Percentiles rank a stretch among this genome's conserved stretches.
These are phyloP conservation scores for Trisateles emortualis DNA, from an alignment of 2,888 invertebrate genomes.

Conservation along the genomic window DNA sequence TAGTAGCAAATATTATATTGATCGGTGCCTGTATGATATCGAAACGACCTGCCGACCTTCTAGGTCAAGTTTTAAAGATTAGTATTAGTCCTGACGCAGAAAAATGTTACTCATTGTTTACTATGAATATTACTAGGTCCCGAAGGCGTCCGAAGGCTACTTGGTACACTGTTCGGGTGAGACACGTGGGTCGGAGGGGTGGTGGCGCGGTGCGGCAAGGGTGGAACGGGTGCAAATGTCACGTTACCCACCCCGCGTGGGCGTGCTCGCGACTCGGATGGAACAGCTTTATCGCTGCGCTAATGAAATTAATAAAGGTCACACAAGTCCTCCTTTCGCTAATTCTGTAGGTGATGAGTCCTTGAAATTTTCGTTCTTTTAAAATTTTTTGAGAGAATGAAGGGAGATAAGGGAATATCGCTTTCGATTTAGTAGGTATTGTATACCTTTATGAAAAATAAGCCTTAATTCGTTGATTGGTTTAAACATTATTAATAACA, in stretches of 20 bases:
- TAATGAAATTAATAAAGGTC: slow-evolving; percentile 67
- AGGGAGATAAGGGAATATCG: too few relatives aligned
- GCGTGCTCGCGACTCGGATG: slow-evolving; percentile 52
- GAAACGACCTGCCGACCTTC: neutral
- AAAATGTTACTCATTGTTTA: slow-evolving; percentile 48
- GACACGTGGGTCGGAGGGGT: slow-evolving; percentile 55
- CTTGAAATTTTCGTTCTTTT: slow-evolving; percentile 17
- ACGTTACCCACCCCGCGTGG: slow-evolving; percentile 62
- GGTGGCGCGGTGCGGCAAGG: slow-evolving; percentile 31
- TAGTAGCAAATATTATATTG: too few relatives aligned
- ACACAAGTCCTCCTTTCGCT: slow-evolving; percentile 47
- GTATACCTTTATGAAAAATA: too few relatives aligned
- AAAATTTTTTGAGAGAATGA: too few relatives aligned
- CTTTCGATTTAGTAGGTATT: too few relatives aligned
- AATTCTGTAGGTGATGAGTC: slow-evolving; percentile 36
- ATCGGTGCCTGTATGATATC: too few relatives aligned
- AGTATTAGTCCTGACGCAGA: slow-evolving; percentile 8
- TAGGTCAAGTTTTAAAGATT: neutral
- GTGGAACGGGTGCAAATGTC: slow-evolving; percentile 63
- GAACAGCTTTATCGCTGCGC: slow-evolving; percentile 52
- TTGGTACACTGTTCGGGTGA: slow-evolving; percentile 50
- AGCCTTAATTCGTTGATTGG: neutral
- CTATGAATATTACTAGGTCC: slow-evolving; percentile 45
- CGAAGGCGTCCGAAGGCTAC: slow-evolving; percentile 44
- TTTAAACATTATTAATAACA: too few relatives aligned